phyloP scores from a whole-genome alignment of 2,797 vertebrate species.

The Monodelphis domestica region DNA sequence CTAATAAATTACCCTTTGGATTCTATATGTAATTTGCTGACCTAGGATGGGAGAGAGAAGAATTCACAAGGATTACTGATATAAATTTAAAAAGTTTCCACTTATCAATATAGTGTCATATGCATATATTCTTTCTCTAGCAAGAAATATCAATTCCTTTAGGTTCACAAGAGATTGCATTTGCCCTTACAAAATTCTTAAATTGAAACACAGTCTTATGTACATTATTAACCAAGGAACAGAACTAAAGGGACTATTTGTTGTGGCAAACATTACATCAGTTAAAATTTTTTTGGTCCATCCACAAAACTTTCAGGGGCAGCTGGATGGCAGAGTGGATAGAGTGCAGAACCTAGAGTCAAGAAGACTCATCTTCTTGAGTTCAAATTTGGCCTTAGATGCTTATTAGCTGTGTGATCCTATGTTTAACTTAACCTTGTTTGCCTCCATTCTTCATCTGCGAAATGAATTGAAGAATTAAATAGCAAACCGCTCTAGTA shows the following conservation, averaged over 20 bases:
- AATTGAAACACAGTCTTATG: not conserved
- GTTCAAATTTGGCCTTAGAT: too few species aligned
- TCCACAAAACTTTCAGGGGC: not conserved
- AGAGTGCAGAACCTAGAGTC: too few species aligned
- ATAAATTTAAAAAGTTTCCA: not conserved
- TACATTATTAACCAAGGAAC: not conserved
- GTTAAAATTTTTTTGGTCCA: not conserved
- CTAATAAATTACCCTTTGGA: not conserved
- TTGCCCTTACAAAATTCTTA: not conserved
- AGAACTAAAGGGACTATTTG: not conserved
- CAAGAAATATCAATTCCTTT: not conserved
- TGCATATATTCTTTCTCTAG: not conserved
- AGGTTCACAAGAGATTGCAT: not conserved
- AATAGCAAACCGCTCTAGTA: too few species aligned
- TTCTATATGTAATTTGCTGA: not conserved
- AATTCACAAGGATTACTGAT: not conserved
- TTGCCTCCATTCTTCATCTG: too few species aligned
- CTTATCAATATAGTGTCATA: not conserved
- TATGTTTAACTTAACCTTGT: too few species aligned
- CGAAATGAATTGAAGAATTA: too few species aligned
- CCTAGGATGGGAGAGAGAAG: not conserved
- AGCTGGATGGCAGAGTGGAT: too few species aligned
- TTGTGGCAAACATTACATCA: not conserved
- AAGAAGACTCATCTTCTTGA: too few species aligned
- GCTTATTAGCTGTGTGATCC: too few species aligned